Evolutionary conservation across 2,113 vertebrate genomes (phyloP).

Genomic region (Peromyscus maniculatus): DNA sequence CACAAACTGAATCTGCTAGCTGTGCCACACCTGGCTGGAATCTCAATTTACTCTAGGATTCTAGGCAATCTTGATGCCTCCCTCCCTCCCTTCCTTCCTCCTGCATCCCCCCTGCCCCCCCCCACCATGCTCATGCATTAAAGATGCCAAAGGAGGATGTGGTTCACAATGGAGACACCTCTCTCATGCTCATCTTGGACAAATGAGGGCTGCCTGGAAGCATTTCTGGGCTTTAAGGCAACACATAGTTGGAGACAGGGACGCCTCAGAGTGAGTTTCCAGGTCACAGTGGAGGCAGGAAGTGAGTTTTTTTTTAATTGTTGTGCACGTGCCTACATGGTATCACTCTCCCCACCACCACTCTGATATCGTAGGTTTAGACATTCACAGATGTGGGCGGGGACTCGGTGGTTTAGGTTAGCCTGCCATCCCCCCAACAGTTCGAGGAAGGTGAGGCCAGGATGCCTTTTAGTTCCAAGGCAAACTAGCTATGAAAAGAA

Average conservation of each 20-base stretch:
- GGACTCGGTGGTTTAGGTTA: constrained; percentile 1
- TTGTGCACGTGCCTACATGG: not conserved
- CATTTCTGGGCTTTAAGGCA: constrained; percentile 46
- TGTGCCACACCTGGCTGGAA: not conserved
- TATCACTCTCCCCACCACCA: not conserved
- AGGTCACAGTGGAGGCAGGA: not conserved
- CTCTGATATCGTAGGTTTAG: not conserved
- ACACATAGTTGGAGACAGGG: constrained; percentile 53
- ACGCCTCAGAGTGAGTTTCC: constrained; percentile 37
- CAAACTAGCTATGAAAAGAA: not conserved
- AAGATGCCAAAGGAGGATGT: constrained; percentile 39
- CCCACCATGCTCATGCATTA: constrained; percentile 57
- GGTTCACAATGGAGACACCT: not conserved
- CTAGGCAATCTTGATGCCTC: not conserved
- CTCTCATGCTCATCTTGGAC: constrained; percentile 51
- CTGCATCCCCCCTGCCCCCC: not conserved
- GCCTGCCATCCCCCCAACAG: not conserved
- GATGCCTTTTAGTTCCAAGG: not conserved
- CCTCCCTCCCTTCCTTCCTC: not conserved
- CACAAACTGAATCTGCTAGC: not conserved
- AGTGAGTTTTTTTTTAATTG: not conserved
- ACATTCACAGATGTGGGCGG: not conserved
- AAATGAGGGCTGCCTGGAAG: constrained; percentile 56
- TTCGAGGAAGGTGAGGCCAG: not conserved
- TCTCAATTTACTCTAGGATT: not conserved